These are phyloP conservation scores for Drosophila paramelanica DNA, from an alignment of 2,888 invertebrate species.

Conservation along the genomic window DNA sequence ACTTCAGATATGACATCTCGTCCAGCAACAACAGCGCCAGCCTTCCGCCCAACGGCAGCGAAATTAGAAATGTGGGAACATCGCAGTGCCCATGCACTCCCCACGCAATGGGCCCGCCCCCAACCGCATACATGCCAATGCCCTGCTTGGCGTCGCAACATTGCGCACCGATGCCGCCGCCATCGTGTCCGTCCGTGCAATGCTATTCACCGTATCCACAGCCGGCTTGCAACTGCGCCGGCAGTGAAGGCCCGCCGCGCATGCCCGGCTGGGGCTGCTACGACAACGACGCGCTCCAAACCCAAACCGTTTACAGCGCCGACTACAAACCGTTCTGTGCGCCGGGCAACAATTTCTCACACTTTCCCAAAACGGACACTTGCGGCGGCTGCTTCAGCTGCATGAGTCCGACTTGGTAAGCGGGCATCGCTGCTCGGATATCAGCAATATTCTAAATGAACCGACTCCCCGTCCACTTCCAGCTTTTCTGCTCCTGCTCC, in stretches of 20 bases:
- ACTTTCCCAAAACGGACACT: constrained; percentile 16
- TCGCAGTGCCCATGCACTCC: too few species aligned
- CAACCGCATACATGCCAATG: background rate
- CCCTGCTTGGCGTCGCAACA: background rate
- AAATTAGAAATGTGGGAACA: too few species aligned
- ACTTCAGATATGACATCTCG: too few species aligned
- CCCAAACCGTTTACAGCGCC: constrained; percentile 45
- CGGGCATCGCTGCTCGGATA: too few species aligned
- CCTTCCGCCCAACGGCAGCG: too few species aligned
- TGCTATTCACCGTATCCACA: background rate
- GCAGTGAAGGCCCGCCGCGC: background rate
- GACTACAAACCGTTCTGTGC: constrained; percentile 41
- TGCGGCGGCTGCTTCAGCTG: background rate
- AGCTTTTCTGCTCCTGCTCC: background rate
- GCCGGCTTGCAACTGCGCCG: background rate
- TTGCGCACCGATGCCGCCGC: background rate
- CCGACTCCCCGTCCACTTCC: too few species aligned
- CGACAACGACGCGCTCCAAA: constrained; percentile 31
- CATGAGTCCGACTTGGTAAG: constrained; percentile 16
- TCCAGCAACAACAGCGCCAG: too few species aligned
- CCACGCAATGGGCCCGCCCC: too few species aligned
- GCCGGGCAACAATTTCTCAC: constrained; percentile 35
- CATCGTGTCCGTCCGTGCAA: background rate
- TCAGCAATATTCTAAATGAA: too few species aligned
- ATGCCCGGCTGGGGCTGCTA: background rate